Evolutionary conservation across 2,797 vertebrate species (phyloP).

Genomic region (Alcedo atthis): DNA sequence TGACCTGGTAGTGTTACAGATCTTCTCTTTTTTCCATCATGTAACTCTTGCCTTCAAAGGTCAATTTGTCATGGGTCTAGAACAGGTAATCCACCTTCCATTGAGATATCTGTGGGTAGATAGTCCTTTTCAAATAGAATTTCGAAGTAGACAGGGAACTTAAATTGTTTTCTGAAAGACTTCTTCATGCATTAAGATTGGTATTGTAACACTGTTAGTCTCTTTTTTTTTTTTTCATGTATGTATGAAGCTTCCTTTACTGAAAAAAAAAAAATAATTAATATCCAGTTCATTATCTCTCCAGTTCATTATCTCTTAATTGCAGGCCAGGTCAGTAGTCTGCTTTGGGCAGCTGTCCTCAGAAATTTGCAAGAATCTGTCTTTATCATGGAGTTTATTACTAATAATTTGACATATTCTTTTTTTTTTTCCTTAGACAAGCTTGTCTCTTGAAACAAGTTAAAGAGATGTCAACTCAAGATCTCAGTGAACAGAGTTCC

Average conservation of each 20-base stretch:
- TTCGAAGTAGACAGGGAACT: neutral
- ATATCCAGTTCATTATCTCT: neutral
- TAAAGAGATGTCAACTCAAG: neutral
- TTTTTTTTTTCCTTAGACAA: neutral
- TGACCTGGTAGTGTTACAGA: neutral
- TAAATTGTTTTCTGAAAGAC: neutral
- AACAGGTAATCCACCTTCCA: conserved; percentile 8
- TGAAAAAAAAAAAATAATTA: neutral
- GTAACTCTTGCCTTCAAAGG: neutral
- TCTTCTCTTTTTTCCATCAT: neutral
- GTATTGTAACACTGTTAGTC: neutral
- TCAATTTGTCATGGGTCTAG: neutral
- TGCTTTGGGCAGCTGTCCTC: neutral
- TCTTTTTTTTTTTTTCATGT: neutral
- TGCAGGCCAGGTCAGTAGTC: neutral
- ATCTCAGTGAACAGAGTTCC: neutral
- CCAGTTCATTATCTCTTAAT: neutral
- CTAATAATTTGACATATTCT: neutral
- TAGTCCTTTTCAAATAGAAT: conserved; percentile 25
- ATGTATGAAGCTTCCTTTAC: neutral
- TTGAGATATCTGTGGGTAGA: neutral
- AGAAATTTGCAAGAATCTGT: neutral
- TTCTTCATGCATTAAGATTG: neutral
- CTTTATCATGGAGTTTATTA: neutral
- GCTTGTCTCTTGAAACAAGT: neutral